Evolutionary conservation across 2,888 invertebrate species (phyloP).

Genomic region (Mystacides longicornis): DNA sequence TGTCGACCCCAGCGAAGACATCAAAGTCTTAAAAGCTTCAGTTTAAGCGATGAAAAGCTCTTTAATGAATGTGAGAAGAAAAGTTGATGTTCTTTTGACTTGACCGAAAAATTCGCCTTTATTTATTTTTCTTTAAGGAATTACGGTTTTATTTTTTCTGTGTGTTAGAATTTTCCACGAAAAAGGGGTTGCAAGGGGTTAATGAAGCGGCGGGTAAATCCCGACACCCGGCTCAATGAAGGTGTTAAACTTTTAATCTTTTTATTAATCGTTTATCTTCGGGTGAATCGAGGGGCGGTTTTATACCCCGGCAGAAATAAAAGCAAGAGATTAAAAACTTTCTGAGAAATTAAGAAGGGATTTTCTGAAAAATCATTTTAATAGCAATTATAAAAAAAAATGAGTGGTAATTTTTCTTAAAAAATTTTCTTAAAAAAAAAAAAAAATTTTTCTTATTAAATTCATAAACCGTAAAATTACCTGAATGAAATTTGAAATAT

Average conservation of each 20-base stretch:
- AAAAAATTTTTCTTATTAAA: too few relatives aligned
- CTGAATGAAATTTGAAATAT: too few relatives aligned
- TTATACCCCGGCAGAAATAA: too few relatives aligned
- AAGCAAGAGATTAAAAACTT: too few relatives aligned
- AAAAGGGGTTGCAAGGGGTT: slow-evolving; percentile 13
- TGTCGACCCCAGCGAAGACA: background rate
- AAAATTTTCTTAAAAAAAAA: too few relatives aligned
- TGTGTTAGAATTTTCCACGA: slow-evolving; percentile 1
- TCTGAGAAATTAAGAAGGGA: too few relatives aligned
- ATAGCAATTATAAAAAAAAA: too few relatives aligned
- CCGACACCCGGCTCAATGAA: slow-evolving; percentile 7
- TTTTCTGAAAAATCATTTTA: too few relatives aligned
- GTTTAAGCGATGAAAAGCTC: slow-evolving; percentile 10
- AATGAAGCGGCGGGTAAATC: slow-evolving; percentile 13
- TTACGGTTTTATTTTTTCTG: slow-evolving; percentile 9
- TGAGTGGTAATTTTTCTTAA: too few relatives aligned
- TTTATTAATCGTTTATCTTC: background rate
- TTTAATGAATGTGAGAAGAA: slow-evolving; percentile 1
- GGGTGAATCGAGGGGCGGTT: background rate
- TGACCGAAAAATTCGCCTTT: slow-evolving; percentile 6
- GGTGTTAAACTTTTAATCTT: slow-evolving; percentile 4
- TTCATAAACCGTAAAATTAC: too few relatives aligned
- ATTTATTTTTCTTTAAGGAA: slow-evolving; percentile 10
- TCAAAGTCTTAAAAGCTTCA: slow-evolving; percentile 9
- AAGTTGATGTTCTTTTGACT: slow-evolving; percentile 18